These are phyloP conservation scores for Callithrix jacchus DNA, from an alignment of 2,113 vertebrate species.

Conservation along the genomic window DNA sequence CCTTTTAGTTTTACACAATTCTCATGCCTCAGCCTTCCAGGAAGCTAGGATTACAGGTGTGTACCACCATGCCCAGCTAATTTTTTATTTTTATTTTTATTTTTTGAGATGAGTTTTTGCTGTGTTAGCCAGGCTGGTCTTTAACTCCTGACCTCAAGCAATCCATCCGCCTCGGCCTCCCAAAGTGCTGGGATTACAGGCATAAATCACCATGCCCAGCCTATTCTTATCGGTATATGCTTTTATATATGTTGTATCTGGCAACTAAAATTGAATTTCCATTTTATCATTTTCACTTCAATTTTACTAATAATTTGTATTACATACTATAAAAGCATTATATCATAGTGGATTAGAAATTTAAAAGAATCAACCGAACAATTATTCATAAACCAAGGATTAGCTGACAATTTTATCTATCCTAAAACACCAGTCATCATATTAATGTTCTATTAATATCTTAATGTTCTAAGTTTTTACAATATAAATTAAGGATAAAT, in stretches of 20 bases:
- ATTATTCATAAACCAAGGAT: background rate
- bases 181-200: too few relatives aligned
- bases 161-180: too few relatives aligned
- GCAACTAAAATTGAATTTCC: background rate
- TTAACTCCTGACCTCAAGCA: too few relatives aligned
- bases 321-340: background rate
- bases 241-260: background rate
- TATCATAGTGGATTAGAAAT: background rate
- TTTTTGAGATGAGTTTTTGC: too few relatives aligned
- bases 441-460: background rate
- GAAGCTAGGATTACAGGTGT: too few relatives aligned
- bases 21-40: too few relatives aligned
- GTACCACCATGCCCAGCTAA: too few relatives aligned
- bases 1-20: too few relatives aligned
- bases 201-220: too few relatives aligned
- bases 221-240: background rate
- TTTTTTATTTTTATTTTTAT: too few relatives aligned
- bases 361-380: background rate
- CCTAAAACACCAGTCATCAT: background rate
- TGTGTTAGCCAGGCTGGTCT: too few relatives aligned
- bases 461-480: background rate
- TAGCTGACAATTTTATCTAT: background rate
- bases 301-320: background rate
- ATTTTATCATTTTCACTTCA: background rate
- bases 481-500: background rate